Percentiles rank a stretch among this genome's conserved stretches.
Conservation (phyloP, 1,140 invertebrate species). For the Magallana ariakensis region DNA sequence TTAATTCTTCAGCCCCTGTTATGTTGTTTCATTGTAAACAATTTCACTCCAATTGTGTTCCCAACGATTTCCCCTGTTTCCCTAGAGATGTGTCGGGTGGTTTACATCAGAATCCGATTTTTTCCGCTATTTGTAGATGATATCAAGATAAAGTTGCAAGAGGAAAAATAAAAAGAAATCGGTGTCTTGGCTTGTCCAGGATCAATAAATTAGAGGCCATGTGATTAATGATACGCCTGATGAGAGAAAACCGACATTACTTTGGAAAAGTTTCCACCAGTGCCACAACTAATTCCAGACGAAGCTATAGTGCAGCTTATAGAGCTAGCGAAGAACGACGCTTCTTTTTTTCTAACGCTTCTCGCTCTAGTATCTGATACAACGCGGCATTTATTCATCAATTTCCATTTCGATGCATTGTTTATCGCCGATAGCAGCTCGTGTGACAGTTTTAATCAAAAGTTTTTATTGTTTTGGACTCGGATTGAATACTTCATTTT, state of each 20-base stretch:
- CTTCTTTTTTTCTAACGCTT: background rate
- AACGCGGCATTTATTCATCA: conserved; percentile 22
- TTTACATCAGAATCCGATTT: conserved; percentile 28
- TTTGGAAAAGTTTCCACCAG: conserved; percentile 11
- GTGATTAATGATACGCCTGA: conserved; percentile 35
- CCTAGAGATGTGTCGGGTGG: conserved; percentile 15
- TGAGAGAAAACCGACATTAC: conserved; percentile 34
- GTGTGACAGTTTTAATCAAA: conserved; percentile 28
- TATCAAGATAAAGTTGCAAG: background rate
- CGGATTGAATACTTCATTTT: background rate
- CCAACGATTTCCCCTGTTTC: conserved; percentile 13
- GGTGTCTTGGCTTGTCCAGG: conserved; percentile 18
- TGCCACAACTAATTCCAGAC: conserved; percentile 11
- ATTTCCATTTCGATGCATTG: conserved; percentile 11
- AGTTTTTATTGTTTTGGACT: conserved; percentile 20
- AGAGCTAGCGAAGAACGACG: background rate
- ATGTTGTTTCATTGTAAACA: conserved; percentile 35
- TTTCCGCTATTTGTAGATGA: conserved; percentile 7
- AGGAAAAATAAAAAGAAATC: background rate
- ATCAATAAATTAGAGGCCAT: conserved; percentile 32
- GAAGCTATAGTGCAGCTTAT: background rate
- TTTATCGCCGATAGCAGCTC: background rate
- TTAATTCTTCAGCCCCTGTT: conserved; percentile 13
- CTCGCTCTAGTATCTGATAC: background rate
- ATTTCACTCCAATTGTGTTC: conserved; percentile 24